phyloP scores from a whole-genome alignment of 2,888 invertebrate genomes.

The Pachliopta kotzebuea region DNA sequence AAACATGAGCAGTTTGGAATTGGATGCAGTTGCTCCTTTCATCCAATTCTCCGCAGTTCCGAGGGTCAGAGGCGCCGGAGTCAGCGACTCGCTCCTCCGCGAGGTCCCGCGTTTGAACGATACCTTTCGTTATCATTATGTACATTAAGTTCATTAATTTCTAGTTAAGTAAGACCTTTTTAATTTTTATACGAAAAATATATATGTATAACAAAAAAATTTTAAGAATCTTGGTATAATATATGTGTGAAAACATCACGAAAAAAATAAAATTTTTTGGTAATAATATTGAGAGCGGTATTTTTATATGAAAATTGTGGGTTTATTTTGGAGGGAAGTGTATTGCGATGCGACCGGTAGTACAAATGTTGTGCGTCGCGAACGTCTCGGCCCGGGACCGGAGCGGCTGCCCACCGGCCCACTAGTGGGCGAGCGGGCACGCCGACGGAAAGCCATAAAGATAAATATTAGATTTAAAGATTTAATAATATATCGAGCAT shows the following conservation, averaged over 20 bases:
- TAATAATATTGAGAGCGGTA: slow-evolving; percentile 63
- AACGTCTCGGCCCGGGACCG: slow-evolving; percentile 58
- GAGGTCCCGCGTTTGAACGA: slow-evolving; percentile 38
- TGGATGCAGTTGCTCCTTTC: too few relatives aligned
- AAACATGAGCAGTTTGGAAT: too few relatives aligned
- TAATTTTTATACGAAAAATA: slow-evolving; percentile 42
- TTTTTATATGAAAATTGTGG: slow-evolving; percentile 68
- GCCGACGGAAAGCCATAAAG: slow-evolving; percentile 70
- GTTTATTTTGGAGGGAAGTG: slow-evolving; percentile 53
- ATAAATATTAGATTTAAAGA: slow-evolving; percentile 70
- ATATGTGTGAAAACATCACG: slow-evolving; percentile 37
- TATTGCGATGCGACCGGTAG: slow-evolving; percentile 61
- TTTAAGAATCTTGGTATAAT: slow-evolving; percentile 31
- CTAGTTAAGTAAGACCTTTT: slow-evolving; percentile 39
- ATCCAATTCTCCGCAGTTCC: too few relatives aligned
- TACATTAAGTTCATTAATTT: slow-evolving; percentile 45
- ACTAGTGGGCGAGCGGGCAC: slow-evolving; percentile 46
- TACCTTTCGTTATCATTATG: slow-evolving; percentile 45
- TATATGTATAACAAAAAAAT: slow-evolving; percentile 33
- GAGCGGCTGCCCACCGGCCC: not conserved
- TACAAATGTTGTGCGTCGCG: slow-evolving; percentile 65
- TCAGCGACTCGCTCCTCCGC: too few relatives aligned
- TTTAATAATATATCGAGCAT: slow-evolving; percentile 79
- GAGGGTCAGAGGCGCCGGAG: too few relatives aligned
- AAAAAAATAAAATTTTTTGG: slow-evolving; percentile 57